Conservation (phyloP, 2,797 vertebrate genomes). For the Emydoidea blandingii region DNA sequence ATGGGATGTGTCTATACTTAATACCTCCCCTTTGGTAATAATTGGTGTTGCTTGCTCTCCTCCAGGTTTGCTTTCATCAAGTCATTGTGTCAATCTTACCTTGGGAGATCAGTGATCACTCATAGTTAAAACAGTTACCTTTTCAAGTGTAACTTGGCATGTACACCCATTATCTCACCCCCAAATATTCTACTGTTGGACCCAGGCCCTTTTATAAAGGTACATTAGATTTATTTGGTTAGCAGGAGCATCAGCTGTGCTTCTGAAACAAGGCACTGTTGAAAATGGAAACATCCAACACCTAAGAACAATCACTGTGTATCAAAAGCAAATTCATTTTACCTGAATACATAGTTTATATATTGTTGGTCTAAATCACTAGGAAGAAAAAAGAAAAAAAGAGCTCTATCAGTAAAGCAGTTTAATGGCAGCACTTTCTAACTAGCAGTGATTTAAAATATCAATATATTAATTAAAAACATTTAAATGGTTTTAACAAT, state of each 20-base stretch:
- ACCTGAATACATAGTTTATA: constrained; percentile 97
- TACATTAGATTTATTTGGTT: constrained; percentile 8
- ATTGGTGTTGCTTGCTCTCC: neutral
- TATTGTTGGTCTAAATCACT: constrained; percentile 96
- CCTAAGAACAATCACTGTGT: neutral
- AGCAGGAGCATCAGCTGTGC: neutral
- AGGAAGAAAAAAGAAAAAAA: constrained; percentile 26
- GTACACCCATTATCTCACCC: neutral
- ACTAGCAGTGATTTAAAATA: neutral
- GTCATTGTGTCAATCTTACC: constrained; percentile 59
- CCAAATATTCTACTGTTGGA: constrained; percentile 36
- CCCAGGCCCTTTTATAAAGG: neutral
- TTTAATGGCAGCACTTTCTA: neutral
- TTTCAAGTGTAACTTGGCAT: constrained; percentile 36
- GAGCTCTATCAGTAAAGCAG: neutral
- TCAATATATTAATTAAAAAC: neutral
- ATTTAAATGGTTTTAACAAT: neutral
- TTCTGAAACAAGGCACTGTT: neutral
- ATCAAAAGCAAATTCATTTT: constrained; percentile 72
- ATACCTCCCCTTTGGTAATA: constrained; percentile 9
- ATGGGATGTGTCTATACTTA: neutral
- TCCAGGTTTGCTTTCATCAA: constrained; percentile 45
- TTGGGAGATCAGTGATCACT: constrained; percentile 31
- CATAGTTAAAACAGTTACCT: constrained; percentile 34
- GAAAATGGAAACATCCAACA: constrained; percentile 54